A percentile compares a stretch with the other conserved stretches of the same genome.
Evolutionary conservation across 2,797 vertebrate species (phyloP).

Genomic region (Hoplostethus mediterraneus): DNA sequence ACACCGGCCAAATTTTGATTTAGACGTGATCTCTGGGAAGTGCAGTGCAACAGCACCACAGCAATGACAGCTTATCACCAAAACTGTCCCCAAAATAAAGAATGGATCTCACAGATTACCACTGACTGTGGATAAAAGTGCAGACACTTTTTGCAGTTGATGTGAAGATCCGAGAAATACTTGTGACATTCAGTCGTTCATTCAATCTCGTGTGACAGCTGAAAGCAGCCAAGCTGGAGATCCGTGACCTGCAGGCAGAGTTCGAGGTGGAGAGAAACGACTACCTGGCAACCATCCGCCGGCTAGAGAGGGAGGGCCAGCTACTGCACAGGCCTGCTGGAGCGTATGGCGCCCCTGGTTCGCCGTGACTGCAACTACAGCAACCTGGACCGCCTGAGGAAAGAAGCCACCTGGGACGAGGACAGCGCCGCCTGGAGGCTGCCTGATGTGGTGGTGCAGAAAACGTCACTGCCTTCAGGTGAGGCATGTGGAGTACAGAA

Average conservation of each 20-base stretch:
- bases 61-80: too few species aligned
- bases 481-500: conserved; percentile 13
- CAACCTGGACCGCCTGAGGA: conserved; percentile 87
- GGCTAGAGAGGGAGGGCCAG: conserved; percentile 86
- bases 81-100: too few species aligned
- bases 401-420: conserved; percentile 89
- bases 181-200: not conserved
- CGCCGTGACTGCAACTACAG: conserved; percentile 91
- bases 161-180: too few species aligned
- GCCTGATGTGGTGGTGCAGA: conserved; percentile 87
- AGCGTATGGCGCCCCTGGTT: conserved; percentile 87
- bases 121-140: not conserved
- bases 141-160: not conserved
- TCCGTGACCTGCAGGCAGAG: conserved; percentile 90
- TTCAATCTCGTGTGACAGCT: conserved; percentile 79
- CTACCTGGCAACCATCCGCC: conserved; percentile 87
- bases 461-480: conserved; percentile 90
- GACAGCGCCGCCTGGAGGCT: conserved; percentile 88
- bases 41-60: too few species aligned
- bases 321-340: conserved; percentile 89
- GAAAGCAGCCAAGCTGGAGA: conserved; percentile 89
- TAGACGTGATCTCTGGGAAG: too few species aligned
- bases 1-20: too few species aligned
- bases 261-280: conserved; percentile 91
- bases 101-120: too few species aligned